phyloP scores from a whole-genome alignment of 2,797 vertebrate genomes.

The Morelia viridis region DNA sequence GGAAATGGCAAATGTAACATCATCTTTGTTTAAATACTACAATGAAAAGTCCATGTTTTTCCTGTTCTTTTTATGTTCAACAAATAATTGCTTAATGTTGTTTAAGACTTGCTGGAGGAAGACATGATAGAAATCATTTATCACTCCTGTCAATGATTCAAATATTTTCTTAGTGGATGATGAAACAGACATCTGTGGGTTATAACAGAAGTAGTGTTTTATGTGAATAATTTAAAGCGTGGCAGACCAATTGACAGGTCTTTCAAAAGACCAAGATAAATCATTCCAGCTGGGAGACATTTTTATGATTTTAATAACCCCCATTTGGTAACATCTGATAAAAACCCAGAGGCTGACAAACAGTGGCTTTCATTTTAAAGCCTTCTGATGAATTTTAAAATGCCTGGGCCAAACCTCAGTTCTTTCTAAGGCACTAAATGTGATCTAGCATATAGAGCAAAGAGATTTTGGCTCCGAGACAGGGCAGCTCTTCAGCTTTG shows the following conservation, averaged over 20 bases:
- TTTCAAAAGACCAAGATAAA: conserved; percentile 23
- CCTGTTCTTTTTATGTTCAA: conserved; percentile 13
- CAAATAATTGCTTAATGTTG: conserved; percentile 25
- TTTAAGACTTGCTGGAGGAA: not conserved
- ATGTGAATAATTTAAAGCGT: conserved; percentile 33
- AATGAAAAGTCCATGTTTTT: not conserved
- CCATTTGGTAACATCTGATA: conserved; percentile 18
- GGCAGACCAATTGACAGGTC: not conserved
- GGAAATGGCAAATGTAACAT: not conserved
- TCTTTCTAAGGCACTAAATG: not conserved
- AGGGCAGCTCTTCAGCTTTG: not conserved
- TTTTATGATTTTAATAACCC: conserved; percentile 28
- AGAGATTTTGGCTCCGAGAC: not conserved
- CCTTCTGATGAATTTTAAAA: conserved; percentile 27
- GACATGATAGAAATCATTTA: not conserved
- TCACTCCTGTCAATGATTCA: conserved; percentile 5
- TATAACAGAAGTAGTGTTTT: not conserved
- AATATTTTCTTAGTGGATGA: not conserved
- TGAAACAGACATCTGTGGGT: conserved; percentile 11
- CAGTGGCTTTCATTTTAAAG: conserved; percentile 2
- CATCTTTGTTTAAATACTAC: not conserved
- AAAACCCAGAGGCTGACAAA: conserved; percentile 21
- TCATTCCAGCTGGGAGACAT: not conserved
- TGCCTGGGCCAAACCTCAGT: not conserved
- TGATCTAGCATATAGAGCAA: not conserved